Percentiles rank a stretch among this genome's conserved stretches.
Conservation (phyloP, 2,113 vertebrate species). For the Clarias magur region DNA sequence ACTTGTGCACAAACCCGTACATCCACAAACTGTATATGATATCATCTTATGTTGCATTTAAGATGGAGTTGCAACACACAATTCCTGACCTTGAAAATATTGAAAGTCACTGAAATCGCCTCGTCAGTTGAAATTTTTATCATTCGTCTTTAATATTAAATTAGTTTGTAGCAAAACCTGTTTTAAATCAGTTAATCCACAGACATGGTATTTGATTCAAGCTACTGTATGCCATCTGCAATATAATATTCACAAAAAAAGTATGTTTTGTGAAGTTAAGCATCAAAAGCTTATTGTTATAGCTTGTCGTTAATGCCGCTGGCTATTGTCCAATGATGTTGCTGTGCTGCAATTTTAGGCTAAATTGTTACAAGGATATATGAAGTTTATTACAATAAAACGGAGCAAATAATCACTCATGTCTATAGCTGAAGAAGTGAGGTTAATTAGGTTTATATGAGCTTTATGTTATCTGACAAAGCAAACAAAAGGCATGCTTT, state of each 20-base stretch:
- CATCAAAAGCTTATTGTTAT: not conserved
- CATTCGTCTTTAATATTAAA: not conserved
- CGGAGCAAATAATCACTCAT: not conserved
- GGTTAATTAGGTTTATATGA: not conserved
- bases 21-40: not conserved
- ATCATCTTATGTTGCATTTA: not conserved
- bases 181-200: not conserved
- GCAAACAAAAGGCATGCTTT: not conserved
- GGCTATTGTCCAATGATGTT: not conserved
- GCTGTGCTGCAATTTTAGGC: not conserved
- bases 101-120: not conserved
- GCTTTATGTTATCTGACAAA: not conserved
- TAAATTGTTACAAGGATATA: not conserved
- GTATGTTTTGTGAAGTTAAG: not conserved
- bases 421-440: not conserved
- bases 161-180: not conserved
- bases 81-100: not conserved
- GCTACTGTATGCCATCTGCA: not conserved
- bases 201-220: not conserved
- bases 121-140: not conserved
- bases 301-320: not conserved
- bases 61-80: not conserved
- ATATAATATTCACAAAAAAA: no score
- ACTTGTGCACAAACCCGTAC: conserved; percentile 17
- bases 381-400: not conserved